Base-by-base conservation (phyloP, 2,797 vertebrate species). In the Geotrypetes seraphini region DNA sequence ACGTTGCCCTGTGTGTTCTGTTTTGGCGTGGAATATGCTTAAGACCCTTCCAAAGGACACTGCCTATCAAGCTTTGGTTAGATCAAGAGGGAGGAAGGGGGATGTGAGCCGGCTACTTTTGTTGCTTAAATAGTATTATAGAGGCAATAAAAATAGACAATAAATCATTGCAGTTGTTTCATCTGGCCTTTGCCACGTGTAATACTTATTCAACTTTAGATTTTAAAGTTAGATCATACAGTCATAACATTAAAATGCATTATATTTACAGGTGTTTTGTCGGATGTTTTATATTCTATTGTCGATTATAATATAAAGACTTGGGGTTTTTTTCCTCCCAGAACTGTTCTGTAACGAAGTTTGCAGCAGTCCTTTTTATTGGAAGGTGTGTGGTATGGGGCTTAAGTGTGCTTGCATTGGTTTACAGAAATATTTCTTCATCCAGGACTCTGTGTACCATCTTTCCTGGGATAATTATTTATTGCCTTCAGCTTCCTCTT, bases 401-500 rank as follows among this genome's bases (percentile, higher is more conserved):
- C 21, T 51, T 37, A 48, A n/a, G 35, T 50, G 61, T n/a, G 60
- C 57, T 59, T 62, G 57, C 52, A 52, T 63, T 60, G 42, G 45
- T 71, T 62, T 72, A 61, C 60, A 67, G 47, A 74, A 50, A 50
- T 33, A 72, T 75, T 63, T 50, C 48, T 47, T 47, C 49, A 53
- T 49, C 53, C 69, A 50, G 77, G 43, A 60, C 24, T 36, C 34
- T n/a, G n/a, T n/a, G 46, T 54, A 60, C 65, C 62, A 52, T 57
- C 44, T 64, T 59, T 58, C 59, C 39, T 53, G 50, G 35, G 46
- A 59, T 69, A 77, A 79, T 81, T 85, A 89, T 91, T 92, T 92
- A 89, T 91, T 90, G 73, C 63, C 55, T 60, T 74, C 45, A 39
- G 36, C 43, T 66, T 38, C 41, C 31, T 56, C 53, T 48, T 72